Conservation (phyloP, 2,113 vertebrate species). For the Ochotona princeps region DNA sequence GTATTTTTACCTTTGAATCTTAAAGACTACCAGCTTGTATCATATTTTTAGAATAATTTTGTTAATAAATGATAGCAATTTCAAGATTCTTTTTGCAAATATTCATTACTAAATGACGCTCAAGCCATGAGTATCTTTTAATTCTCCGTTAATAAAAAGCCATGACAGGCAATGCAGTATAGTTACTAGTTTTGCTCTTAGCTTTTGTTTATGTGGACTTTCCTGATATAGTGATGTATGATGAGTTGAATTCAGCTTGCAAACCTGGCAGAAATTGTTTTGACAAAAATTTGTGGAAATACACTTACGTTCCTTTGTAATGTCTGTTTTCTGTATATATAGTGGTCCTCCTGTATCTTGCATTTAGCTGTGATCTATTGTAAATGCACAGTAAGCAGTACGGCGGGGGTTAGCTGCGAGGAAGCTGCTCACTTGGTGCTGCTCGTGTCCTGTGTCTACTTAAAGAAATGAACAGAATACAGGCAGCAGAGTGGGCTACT, state of each 20-base stretch:
- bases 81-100: constrained; percentile 21
- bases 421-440: neutral
- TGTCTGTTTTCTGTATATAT: neutral
- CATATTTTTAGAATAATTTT: constrained; percentile 34
- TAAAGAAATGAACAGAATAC: neutral
- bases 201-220: neutral
- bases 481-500: neutral
- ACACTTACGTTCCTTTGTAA: constrained; percentile 1
- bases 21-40: neutral
- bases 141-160: constrained; percentile 2
- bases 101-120: constrained; percentile 20
- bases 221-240: neutral
- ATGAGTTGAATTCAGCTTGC: neutral
- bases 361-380: neutral
- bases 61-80: constrained; percentile 36
- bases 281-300: constrained; percentile 4
- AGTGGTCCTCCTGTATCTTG: neutral
- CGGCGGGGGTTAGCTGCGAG: neutral
- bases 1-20: constrained; percentile 13
- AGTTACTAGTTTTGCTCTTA: neutral
- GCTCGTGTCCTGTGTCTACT: neutral
- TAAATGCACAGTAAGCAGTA: neutral
- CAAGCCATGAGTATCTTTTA: neutral
- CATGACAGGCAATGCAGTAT: neutral
- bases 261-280: neutral